Evolutionary conservation across 2,888 invertebrate species (phyloP), one percentile per base, ranked within the genome.

Genomic region (Cephus pulcher): DNA sequence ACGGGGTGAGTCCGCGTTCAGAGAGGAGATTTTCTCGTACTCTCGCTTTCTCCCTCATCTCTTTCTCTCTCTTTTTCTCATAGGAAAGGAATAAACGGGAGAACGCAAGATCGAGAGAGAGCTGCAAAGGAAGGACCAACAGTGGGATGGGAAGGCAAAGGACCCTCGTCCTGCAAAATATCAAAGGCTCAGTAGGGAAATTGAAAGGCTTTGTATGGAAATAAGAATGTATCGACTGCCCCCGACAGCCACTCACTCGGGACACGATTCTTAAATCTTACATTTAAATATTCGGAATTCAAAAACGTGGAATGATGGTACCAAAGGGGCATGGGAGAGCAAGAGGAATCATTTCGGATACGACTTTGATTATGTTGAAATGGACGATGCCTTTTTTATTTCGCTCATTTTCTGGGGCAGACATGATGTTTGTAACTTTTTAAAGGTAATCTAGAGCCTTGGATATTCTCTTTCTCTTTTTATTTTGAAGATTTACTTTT

Each of bases 141-240:
- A 74, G 78, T 80, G 78, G 70, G 79, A 78, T 78, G 70, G 34
- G 75, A 70, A 73, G 75, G 81, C 79, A 83, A 84, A 84, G 83
- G 79, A 85, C 83, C 86, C 86, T 81, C 81, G 83, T 85, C 85
- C 85, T 83, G 87, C 81, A 85, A 87, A 89, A 88, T 89, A 89
- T 89, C 88, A 88, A 89, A 88, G 88, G 86, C 87, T 86, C 84
- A 84, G 86, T 86, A 88, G 87, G 87, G 89, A 90, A 89, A 90
- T 90, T 89, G 89, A 89, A 89, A 89, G 88, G 89, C 89, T 89
- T 89, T 89, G 89, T 90, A 86, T 84, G 86, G 86, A 88, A 89
- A 89, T 89, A 88, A 89, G 89, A 89, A 89, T 89, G 88, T 88
- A 88, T 88, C 87, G 86, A 88, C 88, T 89, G 84, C 84, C 85